These are phyloP conservation scores for Neogobius melanostomus DNA, from an alignment of 2,113 vertebrate genomes.

Conservation along the genomic window DNA sequence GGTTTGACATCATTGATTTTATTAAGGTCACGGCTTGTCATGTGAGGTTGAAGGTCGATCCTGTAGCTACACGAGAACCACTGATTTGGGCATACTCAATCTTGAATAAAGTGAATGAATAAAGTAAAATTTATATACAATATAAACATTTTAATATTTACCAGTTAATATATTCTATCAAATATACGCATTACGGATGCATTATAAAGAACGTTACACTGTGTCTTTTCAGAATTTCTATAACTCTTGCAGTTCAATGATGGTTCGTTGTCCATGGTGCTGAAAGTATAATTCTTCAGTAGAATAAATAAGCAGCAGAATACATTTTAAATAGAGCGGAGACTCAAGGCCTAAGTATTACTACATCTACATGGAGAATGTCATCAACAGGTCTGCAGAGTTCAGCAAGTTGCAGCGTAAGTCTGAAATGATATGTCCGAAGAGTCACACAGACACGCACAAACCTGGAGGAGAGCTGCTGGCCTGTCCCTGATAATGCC, in stretches of 20 bases:
- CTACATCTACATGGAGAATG: not conserved
- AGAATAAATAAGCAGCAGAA: not conserved
- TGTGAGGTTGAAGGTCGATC: too few relatives aligned
- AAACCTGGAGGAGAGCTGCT: conserved; percentile 39
- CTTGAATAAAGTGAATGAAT: too few relatives aligned
- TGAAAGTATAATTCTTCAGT: conserved; percentile 15
- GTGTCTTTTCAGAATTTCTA: not conserved
- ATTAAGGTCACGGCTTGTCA: too few relatives aligned
- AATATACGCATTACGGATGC: not conserved
- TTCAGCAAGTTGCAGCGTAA: conserved; percentile 1
- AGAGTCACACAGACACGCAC: conserved; percentile 24
- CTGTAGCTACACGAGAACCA: too few relatives aligned
- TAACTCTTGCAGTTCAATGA: not conserved
- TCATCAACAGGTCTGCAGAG: not conserved
- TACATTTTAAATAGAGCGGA: too few relatives aligned
- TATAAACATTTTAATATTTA: too few relatives aligned
- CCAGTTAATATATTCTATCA: not conserved
- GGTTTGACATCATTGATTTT: too few relatives aligned
- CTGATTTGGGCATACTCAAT: too few relatives aligned
- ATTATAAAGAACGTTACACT: not conserved
- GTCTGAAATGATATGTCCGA: not conserved
- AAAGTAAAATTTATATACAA: too few relatives aligned
- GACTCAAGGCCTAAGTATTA: too few relatives aligned
- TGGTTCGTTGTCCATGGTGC: conserved; percentile 49
- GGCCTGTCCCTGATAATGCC: conserved; percentile 55